Evolutionary conservation across 2,797 vertebrate species (phyloP).

Genomic region (Characodon lateralis): DNA sequence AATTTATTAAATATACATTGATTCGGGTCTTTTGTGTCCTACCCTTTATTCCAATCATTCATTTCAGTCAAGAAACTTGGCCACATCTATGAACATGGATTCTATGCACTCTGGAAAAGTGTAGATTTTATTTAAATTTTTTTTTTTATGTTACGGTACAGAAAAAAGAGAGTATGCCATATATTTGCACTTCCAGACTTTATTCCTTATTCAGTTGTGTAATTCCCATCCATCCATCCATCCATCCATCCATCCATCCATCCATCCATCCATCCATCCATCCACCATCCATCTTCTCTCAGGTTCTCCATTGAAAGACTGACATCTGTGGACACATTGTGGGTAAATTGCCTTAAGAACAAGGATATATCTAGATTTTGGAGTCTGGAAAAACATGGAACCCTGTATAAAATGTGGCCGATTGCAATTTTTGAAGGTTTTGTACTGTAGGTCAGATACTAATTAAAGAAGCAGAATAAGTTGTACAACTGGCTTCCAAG

Average conservation of each 20-base stretch:
- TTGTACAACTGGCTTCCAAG: constrained; percentile 28
- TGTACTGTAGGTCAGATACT: constrained; percentile 29
- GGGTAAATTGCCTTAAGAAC: neutral
- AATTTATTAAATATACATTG: constrained; percentile 4
- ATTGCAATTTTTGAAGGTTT: constrained; percentile 27
- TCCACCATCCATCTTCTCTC: neutral
- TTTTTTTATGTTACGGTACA: neutral
- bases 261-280: too few species aligned
- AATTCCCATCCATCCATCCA: neutral
- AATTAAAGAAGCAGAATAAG: constrained; percentile 49
- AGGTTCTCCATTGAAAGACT: neutral
- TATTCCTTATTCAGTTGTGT: neutral
- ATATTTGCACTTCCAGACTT: neutral
- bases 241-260: neutral
- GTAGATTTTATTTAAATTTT: neutral
- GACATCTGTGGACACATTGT: neutral
- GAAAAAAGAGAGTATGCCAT: neutral
- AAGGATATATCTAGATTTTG: neutral
- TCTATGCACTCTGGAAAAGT: neutral
- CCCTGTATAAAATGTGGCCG: constrained; percentile 29
- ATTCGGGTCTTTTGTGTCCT: neutral
- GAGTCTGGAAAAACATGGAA: neutral
- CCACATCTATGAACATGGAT: neutral
- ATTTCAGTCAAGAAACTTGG: constrained; percentile 39
- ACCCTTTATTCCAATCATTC: constrained; percentile 24